Evolutionary conservation across 2,888 invertebrate genomes (phyloP).

Genomic region (Drosophila pegasa): DNA sequence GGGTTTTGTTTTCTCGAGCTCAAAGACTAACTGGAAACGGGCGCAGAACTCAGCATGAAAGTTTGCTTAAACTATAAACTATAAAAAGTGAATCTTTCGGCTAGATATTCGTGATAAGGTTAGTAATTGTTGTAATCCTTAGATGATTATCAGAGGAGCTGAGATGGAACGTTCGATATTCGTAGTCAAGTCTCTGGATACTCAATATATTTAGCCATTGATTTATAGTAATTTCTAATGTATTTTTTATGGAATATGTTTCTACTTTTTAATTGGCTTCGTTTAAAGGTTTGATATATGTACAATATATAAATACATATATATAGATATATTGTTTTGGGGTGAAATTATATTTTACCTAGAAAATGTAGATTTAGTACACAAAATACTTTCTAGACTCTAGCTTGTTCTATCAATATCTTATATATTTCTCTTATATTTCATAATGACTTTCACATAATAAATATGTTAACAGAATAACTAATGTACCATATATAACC

Average conservation of each 20-base stretch:
- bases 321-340: no score
- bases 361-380: no score
- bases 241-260: neutral
- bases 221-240: neutral
- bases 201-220: neutral
- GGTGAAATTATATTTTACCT: no score
- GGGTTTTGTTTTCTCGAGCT: constrained; percentile 5
- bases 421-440: no score
- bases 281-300: no score
- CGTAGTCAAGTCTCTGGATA: neutral
- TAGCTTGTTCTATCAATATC: no score
- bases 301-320: no score
- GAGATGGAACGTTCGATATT: neutral
- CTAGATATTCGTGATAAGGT: neutral
- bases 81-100: neutral
- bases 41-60: neutral
- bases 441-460: no score
- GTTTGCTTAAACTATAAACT: constrained; percentile 2
- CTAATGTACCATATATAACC: no score
- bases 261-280: no score
- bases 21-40: constrained; percentile 23
- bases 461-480: no score
- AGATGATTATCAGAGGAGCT: neutral
- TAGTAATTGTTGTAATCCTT: neutral
- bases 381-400: no score